Percentiles rank a stretch among this genome's conserved stretches.
Conservation (phyloP, 1,140 invertebrate genomes). For the Pseudobourletiella spinata region DNA sequence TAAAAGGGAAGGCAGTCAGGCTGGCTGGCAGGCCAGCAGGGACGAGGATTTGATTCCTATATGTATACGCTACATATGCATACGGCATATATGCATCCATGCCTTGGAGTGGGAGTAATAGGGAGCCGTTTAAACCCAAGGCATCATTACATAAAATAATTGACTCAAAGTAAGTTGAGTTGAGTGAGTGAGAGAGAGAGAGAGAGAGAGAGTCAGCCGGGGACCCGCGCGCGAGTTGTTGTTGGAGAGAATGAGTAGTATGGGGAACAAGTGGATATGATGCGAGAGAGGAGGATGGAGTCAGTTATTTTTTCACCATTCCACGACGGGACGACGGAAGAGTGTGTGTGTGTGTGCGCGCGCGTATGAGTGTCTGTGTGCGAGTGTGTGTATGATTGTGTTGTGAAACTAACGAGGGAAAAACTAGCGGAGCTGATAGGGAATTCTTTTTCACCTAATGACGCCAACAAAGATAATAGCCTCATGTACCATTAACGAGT, state of each 20-base stretch:
- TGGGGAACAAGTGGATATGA: neutral
- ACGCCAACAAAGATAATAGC: neutral
- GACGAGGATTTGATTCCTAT: neutral
- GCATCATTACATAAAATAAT: conserved; percentile 6
- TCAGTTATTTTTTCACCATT: too few species aligned
- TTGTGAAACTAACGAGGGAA: neutral
- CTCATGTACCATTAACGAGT: too few species aligned
- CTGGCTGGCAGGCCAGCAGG: neutral
- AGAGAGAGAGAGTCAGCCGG: neutral
- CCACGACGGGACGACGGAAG: too few species aligned
- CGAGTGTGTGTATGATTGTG: too few species aligned
- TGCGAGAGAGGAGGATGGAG: too few species aligned
- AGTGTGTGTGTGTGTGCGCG: too few species aligned
- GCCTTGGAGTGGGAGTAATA: too few species aligned
- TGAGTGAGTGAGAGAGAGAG: neutral
- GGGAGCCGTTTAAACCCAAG: neutral
- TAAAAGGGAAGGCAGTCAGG: neutral
- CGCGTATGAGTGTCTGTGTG: too few species aligned
- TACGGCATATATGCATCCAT: too few species aligned
- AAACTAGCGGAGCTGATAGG: neutral
- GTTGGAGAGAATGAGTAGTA: neutral
- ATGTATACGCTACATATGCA: too few species aligned
- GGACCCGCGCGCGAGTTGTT: neutral
- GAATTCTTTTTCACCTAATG: neutral
- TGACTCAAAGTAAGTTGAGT: neutral